These are phyloP conservation scores for Macroteleia sp. DNA, from an alignment of 2,888 invertebrate genomes.

Conservation along the genomic window DNA sequence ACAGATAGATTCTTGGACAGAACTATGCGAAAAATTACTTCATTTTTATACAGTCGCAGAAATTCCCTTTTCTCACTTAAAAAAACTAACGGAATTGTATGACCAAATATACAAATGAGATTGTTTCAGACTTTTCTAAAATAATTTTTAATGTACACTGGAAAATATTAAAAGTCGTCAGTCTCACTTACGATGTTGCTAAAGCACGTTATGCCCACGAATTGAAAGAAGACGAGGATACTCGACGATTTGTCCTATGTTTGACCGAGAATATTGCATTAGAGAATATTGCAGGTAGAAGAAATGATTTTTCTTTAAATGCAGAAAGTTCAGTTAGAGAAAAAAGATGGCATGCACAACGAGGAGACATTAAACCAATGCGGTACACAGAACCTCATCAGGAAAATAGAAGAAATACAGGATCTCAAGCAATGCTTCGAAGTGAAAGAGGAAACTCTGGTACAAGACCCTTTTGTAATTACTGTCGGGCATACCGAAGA, in stretches of 20 bases:
- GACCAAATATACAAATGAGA: not conserved
- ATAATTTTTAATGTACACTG: not conserved
- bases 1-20: not conserved
- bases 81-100: not conserved
- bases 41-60: not conserved
- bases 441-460: no score
- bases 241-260: not conserved
- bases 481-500: no score
- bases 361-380: no score
- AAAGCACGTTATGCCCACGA: not conserved
- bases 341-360: no score
- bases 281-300: no score
- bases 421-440: no score
- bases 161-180: not conserved
- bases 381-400: no score
- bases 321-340: no score
- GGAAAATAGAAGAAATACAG: no score
- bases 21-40: not conserved
- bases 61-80: not conserved
- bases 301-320: no score
- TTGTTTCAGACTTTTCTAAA: not conserved
- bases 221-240: not conserved
- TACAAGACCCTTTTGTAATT: no score
- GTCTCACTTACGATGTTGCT: not conserved
- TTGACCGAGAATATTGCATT: not conserved